Base-by-base conservation (phyloP, 2,797 vertebrate species). In the Synaphobranchus kaupii region DNA sequence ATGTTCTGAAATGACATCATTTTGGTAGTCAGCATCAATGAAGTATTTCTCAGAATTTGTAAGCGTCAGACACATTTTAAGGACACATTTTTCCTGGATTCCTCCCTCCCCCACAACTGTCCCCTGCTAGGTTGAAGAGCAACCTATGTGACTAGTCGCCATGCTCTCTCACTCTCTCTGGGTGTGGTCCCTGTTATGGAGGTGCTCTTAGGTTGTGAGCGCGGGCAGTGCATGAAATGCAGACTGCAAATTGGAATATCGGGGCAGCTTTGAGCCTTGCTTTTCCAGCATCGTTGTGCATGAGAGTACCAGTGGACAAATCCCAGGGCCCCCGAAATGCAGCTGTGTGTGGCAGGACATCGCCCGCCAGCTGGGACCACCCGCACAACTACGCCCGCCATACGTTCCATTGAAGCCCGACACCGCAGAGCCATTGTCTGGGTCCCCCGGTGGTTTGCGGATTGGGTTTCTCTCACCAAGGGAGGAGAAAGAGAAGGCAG, bases 1-100 rank as follows among this genome's bases (percentile, higher is more conserved):
- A 88, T 90, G 78, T 89, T 90, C 50, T 22, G 89, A 90, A 93
- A 89, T 93, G 90, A 89, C 87, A 84, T 91, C 84, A 93, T 94
- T 92, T 86, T 89, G 86, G 58, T 84, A 89, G 90, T 89, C 81
- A 86, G 78, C 88, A 84, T 88, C 84, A 86, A 60, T 83, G 84
- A 92, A 82, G 84, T 85, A 86, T 85, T 12, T 52, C 71, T 92
- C 84, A 87, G 89, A 88, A 90, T 44, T 56, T 52, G 66, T 89
- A 84, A 88, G 87, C 84, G 84, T 85, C 82, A 83, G 44, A 88
- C 84, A 86, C 88, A 89, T 89, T 85, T 85, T 86, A 83, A 87
- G 87, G 25, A n/a, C 28, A 10, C n/a, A 68, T 0, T 68, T n/a
- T 68, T 7, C 63, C n/a, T n/a, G 15, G 15, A 60, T 60, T 17